Evolutionary conservation across 1,140 invertebrate species (phyloP).

Genomic region (Drosophila neocordata): DNA sequence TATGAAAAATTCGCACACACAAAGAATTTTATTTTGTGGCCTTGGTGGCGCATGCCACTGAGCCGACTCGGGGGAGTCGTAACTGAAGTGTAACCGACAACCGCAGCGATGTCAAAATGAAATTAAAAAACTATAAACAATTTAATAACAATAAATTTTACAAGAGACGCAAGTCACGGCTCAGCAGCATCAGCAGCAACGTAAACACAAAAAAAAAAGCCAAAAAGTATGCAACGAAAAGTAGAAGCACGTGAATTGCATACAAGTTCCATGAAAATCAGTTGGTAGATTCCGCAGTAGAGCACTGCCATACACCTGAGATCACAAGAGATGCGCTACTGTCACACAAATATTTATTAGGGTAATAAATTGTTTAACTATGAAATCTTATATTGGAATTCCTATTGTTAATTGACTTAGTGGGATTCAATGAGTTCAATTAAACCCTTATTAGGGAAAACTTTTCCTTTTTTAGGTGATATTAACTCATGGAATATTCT

Average conservation of each 20-base stretch:
- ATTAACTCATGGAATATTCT: too few species aligned
- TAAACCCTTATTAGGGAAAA: too few species aligned
- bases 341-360: background rate
- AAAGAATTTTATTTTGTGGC: constrained; percentile 17
- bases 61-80: background rate
- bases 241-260: constrained; percentile 9
- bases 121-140: constrained; percentile 42
- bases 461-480: too few species aligned
- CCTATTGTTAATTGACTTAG: too few species aligned
- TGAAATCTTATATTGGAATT: too few species aligned
- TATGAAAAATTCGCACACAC: background rate
- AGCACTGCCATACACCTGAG: background rate
- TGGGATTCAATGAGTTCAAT: too few species aligned
- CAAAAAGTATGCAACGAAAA: constrained; percentile 1
- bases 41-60: constrained; percentile 11
- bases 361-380: background rate
- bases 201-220: background rate
- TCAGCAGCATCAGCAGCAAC: too few species aligned
- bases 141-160: constrained; percentile 33
- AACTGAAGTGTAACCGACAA: background rate
- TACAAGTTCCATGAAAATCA: constrained; percentile 4
- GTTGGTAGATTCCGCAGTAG: background rate
- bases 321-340: background rate
- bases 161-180: background rate
- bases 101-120: constrained; percentile 25